Conservation (phyloP, 2,888 invertebrate species). For the Synergus itoensis region DNA sequence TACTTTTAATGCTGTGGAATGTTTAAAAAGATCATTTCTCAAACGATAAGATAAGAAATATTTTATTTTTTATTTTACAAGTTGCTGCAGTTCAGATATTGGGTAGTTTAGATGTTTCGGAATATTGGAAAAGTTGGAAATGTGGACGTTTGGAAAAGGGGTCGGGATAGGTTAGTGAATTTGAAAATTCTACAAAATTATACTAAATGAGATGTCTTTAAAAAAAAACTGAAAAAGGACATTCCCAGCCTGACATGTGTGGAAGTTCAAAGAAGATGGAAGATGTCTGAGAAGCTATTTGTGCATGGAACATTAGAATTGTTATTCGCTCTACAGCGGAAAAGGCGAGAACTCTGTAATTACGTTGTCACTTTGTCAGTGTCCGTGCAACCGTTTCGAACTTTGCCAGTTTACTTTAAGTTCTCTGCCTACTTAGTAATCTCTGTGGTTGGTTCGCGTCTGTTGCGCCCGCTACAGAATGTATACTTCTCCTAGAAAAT, state of each 20-base stretch:
- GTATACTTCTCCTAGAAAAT: constrained; percentile 35
- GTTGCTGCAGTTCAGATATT: too few species aligned
- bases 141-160: too few species aligned
- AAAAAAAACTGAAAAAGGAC: too few species aligned
- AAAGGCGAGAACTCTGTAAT: constrained; percentile 40
- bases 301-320: constrained; percentile 23
- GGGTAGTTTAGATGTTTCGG: too few species aligned
- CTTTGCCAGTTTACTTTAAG: constrained; percentile 47
- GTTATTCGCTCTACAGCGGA: background rate
- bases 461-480: constrained; percentile 19
- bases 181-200: too few species aligned
- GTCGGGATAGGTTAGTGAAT: too few species aligned
- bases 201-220: too few species aligned
- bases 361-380: constrained; percentile 51
- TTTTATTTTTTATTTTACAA: too few species aligned
- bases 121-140: too few species aligned
- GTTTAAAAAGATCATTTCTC: too few species aligned
- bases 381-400: constrained; percentile 44
- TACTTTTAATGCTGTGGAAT: background rate
- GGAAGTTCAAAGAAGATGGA: constrained; percentile 10
- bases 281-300: constrained; percentile 3
- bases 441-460: constrained; percentile 45
- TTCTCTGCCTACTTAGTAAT: constrained; percentile 53
- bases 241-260: background rate
- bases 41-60: too few species aligned